phyloP scores from a whole-genome alignment of 2,888 invertebrate genomes.

The Pterostichus madidus region DNA sequence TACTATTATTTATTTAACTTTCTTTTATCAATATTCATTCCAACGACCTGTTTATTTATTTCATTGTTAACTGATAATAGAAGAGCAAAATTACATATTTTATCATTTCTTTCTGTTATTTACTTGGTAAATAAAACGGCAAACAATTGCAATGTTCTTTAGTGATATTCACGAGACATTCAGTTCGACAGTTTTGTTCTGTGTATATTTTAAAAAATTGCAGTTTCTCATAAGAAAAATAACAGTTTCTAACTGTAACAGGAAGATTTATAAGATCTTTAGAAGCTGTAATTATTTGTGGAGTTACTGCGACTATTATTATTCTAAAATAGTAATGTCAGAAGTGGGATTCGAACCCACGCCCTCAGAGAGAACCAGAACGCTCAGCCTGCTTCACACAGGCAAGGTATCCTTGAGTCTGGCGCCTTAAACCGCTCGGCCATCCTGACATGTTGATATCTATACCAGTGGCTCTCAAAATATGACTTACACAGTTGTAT shows the following conservation, averaged over 20 bases:
- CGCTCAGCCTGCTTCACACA: slow-evolving; percentile 71
- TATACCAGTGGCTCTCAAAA: too few relatives aligned
- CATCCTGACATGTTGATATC: slow-evolving; percentile 83
- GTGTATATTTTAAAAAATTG: slow-evolving; percentile 71
- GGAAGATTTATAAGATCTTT: slow-evolving; percentile 69
- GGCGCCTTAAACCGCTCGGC: slow-evolving; percentile 95
- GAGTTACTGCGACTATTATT: slow-evolving; percentile 69
- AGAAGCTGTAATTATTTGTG: slow-evolving; percentile 70
- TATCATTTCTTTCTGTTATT: slow-evolving; percentile 64
- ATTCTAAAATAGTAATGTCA: slow-evolving; percentile 75
- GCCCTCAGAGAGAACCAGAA: slow-evolving; percentile 81
- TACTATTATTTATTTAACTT: too few relatives aligned
- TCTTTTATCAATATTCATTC: too few relatives aligned
- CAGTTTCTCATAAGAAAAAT: slow-evolving; percentile 70
- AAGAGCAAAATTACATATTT: too few relatives aligned
- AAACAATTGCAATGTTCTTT: slow-evolving; percentile 70
- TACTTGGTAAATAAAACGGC: slow-evolving; percentile 71
- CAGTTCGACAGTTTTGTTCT: slow-evolving; percentile 71
- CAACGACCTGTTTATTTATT: too few relatives aligned
- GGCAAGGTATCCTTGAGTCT: slow-evolving; percentile 80
- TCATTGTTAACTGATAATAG: too few relatives aligned
- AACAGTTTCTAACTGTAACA: slow-evolving; percentile 70
- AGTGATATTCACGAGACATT: slow-evolving; percentile 71
- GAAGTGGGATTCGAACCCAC: slow-evolving; percentile 83
- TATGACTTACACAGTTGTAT: too few relatives aligned